A percentile compares a stretch with the other conserved stretches of the same genome.
phyloP scores from a whole-genome alignment of 64 coral and sea anemone genomes.

The Trachythela sp. region DNA sequence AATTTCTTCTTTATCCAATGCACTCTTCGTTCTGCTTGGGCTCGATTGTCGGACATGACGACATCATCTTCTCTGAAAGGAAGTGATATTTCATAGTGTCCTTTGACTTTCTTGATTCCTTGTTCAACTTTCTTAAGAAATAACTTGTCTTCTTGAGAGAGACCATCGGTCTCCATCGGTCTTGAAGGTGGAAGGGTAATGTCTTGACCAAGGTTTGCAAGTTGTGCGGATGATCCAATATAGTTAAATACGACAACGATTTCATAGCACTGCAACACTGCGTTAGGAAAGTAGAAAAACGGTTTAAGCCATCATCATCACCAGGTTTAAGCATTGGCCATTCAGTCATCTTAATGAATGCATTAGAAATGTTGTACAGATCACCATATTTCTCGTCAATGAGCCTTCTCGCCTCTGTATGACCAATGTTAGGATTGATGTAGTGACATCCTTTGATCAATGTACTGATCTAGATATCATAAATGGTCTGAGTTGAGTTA shows the following conservation, averaged over 20 bases:
- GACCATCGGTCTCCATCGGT: slow-evolving; percentile 30
- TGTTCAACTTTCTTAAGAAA: slow-evolving; percentile 42
- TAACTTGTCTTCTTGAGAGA: slow-evolving; percentile 49
- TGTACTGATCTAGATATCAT: slow-evolving; percentile 50
- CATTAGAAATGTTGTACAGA: slow-evolving; percentile 48
- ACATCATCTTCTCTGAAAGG: slow-evolving; percentile 34
- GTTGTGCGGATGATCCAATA: slow-evolving; percentile 53
- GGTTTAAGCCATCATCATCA: slow-evolving; percentile 25
- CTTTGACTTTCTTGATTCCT: background rate
- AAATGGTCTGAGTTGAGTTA: slow-evolving; percentile 36
- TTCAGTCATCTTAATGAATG: slow-evolving; percentile 40
- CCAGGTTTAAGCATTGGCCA: slow-evolving; percentile 27
- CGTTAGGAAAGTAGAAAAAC: slow-evolving; percentile 33
- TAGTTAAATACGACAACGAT: slow-evolving; percentile 25
- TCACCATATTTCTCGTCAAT: slow-evolving; percentile 53
- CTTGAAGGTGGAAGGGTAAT: slow-evolving; percentile 41
- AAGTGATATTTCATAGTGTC: slow-evolving; percentile 55
- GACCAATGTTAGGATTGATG: background rate
- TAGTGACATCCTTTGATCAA: slow-evolving; percentile 59
- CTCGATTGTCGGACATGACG: slow-evolving; percentile 30
- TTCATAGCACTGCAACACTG: slow-evolving; percentile 49
- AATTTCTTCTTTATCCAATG: slow-evolving; percentile 29
- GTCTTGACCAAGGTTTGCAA: slow-evolving; percentile 45
- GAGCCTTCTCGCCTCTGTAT: slow-evolving; percentile 28
- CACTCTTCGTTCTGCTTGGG: slow-evolving; percentile 26